A percentile compares a stretch with the other conserved stretches of the same genome.
Evolutionary conservation across 2,888 invertebrate species (phyloP).

Genomic region (Sphaeridia pumilis): DNA sequence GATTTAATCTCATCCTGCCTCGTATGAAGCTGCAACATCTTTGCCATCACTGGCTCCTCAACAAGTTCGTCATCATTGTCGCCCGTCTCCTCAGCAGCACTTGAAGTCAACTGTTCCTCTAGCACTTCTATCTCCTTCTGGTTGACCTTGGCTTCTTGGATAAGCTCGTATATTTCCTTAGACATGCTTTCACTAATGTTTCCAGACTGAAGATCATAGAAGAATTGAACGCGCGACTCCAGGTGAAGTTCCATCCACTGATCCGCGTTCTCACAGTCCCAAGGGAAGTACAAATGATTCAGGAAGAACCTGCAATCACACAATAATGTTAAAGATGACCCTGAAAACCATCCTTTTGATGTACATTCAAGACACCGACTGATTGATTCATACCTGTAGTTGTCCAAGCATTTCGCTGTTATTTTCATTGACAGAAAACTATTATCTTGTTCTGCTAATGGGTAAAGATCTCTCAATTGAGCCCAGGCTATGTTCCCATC

Average conservation of each 20-base stretch:
- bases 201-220: conserved; percentile 12
- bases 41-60: conserved; percentile 6
- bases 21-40: conserved; percentile 8
- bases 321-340: neutral
- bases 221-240: conserved; percentile 9
- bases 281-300: conserved; percentile 3
- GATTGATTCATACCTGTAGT: conserved; percentile 4
- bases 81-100: no score
- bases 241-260: conserved; percentile 10
- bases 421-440: conserved; percentile 4
- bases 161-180: conserved; percentile 4
- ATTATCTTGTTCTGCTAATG: conserved; percentile 11
- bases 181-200: conserved; percentile 5
- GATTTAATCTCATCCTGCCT: conserved; percentile 11
- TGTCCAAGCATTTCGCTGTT: conserved; percentile 11
- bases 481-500: neutral
- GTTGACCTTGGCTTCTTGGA: conserved; percentile 8
- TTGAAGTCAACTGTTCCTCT: conserved; percentile 7
- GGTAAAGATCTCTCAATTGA: conserved; percentile 5
- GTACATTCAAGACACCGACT: neutral
- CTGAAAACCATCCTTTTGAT: neutral
- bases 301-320: conserved; percentile 8
- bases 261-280: conserved; percentile 6
- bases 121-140: conserved; percentile 4
- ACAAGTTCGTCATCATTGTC: conserved; percentile 9